Evolutionary conservation across 2,113 vertebrate species (phyloP).

Genomic region (Rhinoptilus africanus): DNA sequence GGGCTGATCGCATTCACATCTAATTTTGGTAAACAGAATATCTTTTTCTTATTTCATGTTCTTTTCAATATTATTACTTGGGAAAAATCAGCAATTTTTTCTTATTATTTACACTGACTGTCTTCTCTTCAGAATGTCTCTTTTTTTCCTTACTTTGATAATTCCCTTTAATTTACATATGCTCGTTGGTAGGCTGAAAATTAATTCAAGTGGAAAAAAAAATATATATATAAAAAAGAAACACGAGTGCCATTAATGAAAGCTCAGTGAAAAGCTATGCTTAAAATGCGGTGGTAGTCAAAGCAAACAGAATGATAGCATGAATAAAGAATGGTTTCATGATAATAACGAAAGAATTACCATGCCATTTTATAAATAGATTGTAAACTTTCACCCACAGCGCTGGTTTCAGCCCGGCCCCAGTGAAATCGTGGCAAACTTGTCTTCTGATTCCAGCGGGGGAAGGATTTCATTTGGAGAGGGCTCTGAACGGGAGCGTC

Average conservation of each 20-base stretch:
- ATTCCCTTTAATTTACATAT: background rate
- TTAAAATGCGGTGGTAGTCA: background rate
- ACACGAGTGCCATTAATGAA: background rate
- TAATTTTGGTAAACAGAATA: background rate
- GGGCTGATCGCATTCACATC: background rate
- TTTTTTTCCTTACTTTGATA: background rate
- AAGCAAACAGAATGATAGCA: background rate
- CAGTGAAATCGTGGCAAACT: background rate
- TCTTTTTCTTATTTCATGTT: background rate
- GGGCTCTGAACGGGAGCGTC: background rate
- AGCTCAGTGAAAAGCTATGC: background rate
- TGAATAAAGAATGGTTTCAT: background rate
- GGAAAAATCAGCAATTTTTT: background rate
- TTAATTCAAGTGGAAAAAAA: background rate
- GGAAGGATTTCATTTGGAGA: background rate
- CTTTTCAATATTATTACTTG: background rate
- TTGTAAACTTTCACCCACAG: background rate
- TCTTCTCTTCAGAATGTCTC: background rate
- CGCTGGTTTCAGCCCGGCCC: rapidly evolving
- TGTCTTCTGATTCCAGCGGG: background rate
- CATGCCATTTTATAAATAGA: background rate
- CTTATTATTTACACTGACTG: background rate
- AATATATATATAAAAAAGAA: background rate
- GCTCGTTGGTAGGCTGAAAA: background rate
- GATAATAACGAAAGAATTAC: background rate